Conservation (phyloP, 2,888 invertebrate genomes). For the Nomada flava region DNA sequence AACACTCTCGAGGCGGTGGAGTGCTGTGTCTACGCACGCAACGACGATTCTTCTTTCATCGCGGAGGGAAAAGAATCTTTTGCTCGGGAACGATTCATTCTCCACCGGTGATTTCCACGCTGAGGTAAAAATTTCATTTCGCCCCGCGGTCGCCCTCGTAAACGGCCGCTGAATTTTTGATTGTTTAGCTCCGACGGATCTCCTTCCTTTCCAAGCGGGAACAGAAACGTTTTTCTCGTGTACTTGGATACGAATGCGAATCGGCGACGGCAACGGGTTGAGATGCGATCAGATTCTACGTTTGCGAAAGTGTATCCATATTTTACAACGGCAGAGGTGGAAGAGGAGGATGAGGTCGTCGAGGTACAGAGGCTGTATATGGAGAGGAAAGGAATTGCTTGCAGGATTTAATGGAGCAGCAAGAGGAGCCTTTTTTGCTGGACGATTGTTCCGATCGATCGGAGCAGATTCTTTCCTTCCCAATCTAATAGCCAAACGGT, state of each 20-base stretch:
- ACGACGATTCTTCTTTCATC: conserved; percentile 55
- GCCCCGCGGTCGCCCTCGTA: conserved; percentile 13
- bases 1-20: conserved; percentile 69
- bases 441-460: conserved; percentile 34
- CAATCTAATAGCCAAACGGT: conserved; percentile 32
- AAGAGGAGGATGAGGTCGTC: neutral
- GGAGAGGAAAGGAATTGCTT: conserved; percentile 20
- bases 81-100: conserved; percentile 30
- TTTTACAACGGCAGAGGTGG: neutral
- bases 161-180: conserved; percentile 46
- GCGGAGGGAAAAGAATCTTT: neutral
- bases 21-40: conserved; percentile 35
- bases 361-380: neutral
- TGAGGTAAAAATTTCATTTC: conserved; percentile 47
- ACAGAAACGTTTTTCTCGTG: neutral
- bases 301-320: neutral
- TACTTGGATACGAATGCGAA: neutral
- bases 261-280: neutral
- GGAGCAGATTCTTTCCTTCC: conserved; percentile 18
- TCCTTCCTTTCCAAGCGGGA: neutral
- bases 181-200: conserved; percentile 7
- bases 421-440: conserved; percentile 18
- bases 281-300: neutral
- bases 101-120: conserved; percentile 34
- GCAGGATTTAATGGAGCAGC: conserved; percentile 41